A percentile compares a stretch with the other conserved stretches of the same genome.
Conservation (phyloP, 92 coral and sea anemone species). For the Phymanthus crucifer region DNA sequence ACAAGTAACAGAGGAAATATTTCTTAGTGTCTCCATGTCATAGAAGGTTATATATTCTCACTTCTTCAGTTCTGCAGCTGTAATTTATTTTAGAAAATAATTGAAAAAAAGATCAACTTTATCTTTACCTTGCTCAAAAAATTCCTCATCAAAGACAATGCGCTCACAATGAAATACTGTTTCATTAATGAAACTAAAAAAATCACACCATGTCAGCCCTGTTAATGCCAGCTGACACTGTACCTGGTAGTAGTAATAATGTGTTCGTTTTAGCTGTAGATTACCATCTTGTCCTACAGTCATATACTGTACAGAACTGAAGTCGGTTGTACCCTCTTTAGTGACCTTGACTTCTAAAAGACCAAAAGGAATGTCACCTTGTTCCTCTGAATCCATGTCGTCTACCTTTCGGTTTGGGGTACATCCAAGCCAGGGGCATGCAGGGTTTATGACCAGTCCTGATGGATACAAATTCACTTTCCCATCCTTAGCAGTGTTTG, state of each 20-base stretch:
- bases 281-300: slow-evolving; percentile 23
- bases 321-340: slow-evolving; percentile 48
- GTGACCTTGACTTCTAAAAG: slow-evolving; percentile 59
- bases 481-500: slow-evolving; percentile 35
- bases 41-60: not conserved
- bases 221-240: slow-evolving; percentile 58
- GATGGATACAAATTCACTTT: slow-evolving; percentile 44
- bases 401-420: slow-evolving; percentile 58
- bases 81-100: slow-evolving; percentile 15
- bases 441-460: slow-evolving; percentile 49
- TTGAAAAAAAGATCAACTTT: slow-evolving; percentile 35
- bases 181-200: slow-evolving; percentile 41
- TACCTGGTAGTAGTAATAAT: slow-evolving; percentile 57
- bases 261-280: slow-evolving; percentile 31
- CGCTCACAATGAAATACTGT: slow-evolving; percentile 36
- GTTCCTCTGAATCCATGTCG: slow-evolving; percentile 26
- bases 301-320: slow-evolving; percentile 41
- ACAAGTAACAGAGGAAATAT: not conserved
- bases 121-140: slow-evolving; percentile 53
- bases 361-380: slow-evolving; percentile 51
- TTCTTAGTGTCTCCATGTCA: not conserved
- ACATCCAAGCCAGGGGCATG: slow-evolving; percentile 62
- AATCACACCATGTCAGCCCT: slow-evolving; percentile 63
- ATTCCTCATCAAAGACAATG: slow-evolving; percentile 34
- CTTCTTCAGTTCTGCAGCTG: not conserved